Base-by-base conservation (phyloP, 2,113 vertebrate species). In the Saguinus midas region DNA sequence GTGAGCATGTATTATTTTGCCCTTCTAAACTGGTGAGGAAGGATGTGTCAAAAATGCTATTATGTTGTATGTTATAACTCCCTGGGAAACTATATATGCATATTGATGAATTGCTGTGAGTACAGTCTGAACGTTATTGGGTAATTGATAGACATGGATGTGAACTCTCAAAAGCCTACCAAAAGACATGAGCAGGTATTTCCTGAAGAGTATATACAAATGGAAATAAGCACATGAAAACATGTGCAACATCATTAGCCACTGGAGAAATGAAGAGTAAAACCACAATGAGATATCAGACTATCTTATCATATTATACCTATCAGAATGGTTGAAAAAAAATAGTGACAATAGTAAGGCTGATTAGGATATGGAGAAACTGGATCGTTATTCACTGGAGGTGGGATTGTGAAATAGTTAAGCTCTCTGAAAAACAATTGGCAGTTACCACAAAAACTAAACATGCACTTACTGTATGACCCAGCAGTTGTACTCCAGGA, bases 221-320 rank as follows among this genome's bases (percentile, higher is more conserved):
- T 35, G 84, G 40, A 68, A 13, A 75, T 75, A 94, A 96, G 75
- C 45, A 78, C 29, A 45, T 72, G 10, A 95, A 94, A 94, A 82
- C 55, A 72, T 90, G 14, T 70, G 50, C 40, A 57, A 70, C 61
- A 66, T 87, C 32, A 73, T 80, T 73, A 81, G 17, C 25, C 68
- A 72, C 2, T 72, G 66, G 20, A 11, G 37, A 89, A 94, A 89
- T 86, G 37, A 80, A 90, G 88, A 84, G 48, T 48, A 75, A 83
- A 93, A 83, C 35, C 57, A 40, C 52, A 81, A 76, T 72, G 9
- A 78, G 37, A 13, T 91, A 80, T n/a, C 7, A 87, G 55, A 81
- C n/a, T 48, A 89, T 68, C 45, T 83, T 75, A 58, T 18, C 43
- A 64, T 85, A 55, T 40, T 85, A 52, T 43, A 89, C 17, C 27